Percentiles rank a stretch among this genome's conserved stretches.
phyloP scores from a whole-genome alignment of 2,797 vertebrate genomes.

The Etheostoma nigrum region DNA sequence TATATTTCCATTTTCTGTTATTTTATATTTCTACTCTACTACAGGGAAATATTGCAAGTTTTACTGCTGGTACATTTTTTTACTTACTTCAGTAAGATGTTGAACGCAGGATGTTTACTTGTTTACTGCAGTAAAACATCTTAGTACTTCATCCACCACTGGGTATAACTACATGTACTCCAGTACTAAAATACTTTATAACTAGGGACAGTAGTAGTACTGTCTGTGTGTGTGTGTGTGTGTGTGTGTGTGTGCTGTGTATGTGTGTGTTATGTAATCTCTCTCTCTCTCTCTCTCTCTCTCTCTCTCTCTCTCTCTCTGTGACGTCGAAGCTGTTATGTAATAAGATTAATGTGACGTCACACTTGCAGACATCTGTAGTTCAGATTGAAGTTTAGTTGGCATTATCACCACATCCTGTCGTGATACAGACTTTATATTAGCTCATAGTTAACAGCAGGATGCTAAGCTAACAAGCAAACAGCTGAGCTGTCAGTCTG shows the following conservation, averaged over 20 bases:
- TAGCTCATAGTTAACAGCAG: not conserved
- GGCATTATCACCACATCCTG: not conserved
- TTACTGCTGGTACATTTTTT: not conserved
- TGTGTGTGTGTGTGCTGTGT: not conserved
- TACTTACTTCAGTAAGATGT: not conserved
- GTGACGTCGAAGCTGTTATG: slow-evolving; percentile 20
- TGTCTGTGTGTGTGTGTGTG: not conserved
- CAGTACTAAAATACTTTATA: not conserved
- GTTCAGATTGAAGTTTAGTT: not conserved
- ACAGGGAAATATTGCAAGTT: too few species aligned
- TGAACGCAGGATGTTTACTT: not conserved
- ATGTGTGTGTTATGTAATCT: not conserved
- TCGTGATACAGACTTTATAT: not conserved
- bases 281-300: not conserved
- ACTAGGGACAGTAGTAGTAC: too few species aligned
- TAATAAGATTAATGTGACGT: slow-evolving; percentile 16
- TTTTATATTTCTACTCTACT: too few species aligned
- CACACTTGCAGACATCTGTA: not conserved
- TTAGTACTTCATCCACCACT: not conserved
- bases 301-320: not conserved
- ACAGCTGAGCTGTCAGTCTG: slow-evolving; percentile 25
- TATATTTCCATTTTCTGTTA: too few species aligned
- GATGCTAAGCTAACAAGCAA: slow-evolving; percentile 50
- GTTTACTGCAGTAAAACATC: too few species aligned
- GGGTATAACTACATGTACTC: not conserved